These are phyloP conservation scores for Papilio dardanus DNA, from an alignment of 1,140 invertebrate genomes.

Conservation along the genomic window DNA sequence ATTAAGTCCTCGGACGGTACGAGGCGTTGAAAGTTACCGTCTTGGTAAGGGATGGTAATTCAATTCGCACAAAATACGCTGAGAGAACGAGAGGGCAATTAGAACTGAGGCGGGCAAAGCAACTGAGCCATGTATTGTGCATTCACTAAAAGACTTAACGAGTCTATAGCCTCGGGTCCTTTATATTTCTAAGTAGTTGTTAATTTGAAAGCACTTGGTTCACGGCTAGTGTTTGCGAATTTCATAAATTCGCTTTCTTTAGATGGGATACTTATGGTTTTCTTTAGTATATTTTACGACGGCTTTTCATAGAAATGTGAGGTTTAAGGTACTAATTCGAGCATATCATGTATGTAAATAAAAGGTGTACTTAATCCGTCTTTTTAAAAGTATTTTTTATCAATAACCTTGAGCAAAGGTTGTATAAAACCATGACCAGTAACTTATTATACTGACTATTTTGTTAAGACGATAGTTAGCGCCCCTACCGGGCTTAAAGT, in stretches of 20 bases:
- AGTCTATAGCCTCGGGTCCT: background rate
- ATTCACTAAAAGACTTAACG: constrained; percentile 15
- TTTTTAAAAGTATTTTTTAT: background rate
- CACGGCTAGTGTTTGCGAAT: constrained; percentile 10
- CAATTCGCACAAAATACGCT: constrained; percentile 20
- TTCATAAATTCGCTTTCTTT: constrained; percentile 20
- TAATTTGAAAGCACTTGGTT: constrained; percentile 26
- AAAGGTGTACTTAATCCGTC: background rate
- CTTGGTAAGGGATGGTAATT: constrained; percentile 8
- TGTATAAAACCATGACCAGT: no score
- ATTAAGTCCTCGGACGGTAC: constrained; percentile 7
- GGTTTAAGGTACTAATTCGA: background rate
- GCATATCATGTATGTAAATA: background rate
- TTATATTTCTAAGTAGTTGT: constrained; percentile 30
- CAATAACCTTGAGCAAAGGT: no score
- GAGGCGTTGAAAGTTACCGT: constrained; percentile 3
- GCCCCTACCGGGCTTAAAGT: no score
- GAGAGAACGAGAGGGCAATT: constrained; percentile 36
- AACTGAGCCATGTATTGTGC: constrained; percentile 25
- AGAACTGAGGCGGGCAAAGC: constrained; percentile 1
- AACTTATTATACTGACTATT: no score
- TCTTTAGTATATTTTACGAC: background rate
- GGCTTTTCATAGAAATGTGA: background rate
- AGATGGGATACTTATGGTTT: background rate
- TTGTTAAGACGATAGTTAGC: no score